Evolutionary conservation across 2,113 vertebrate species (phyloP).

Genomic region (Talpa occidentalis): DNA sequence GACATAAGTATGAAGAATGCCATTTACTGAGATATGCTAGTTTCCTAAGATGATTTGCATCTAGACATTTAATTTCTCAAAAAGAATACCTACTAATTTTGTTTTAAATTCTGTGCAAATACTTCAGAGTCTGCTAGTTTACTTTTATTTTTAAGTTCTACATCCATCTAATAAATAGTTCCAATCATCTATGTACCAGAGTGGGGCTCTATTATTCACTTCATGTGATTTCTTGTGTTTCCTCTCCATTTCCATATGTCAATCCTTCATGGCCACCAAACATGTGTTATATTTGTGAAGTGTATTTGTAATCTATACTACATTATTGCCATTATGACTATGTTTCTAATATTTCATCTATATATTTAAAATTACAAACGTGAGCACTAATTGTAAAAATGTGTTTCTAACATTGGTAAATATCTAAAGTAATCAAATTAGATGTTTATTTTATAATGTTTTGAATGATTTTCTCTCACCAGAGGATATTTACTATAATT

Average conservation of each 20-base stretch:
- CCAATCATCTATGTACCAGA: background rate
- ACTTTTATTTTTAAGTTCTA: background rate
- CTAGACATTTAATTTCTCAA: background rate
- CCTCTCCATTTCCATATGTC: background rate
- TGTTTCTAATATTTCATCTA: background rate
- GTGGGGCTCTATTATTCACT: background rate
- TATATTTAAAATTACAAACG: background rate
- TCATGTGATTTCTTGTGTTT: background rate
- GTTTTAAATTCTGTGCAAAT: background rate
- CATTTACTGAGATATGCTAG: background rate
- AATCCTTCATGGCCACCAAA: background rate
- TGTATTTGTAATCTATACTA: background rate
- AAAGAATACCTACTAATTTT: background rate
- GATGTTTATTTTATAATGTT: conserved; percentile 7
- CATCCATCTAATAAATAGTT: background rate
- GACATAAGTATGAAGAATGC: background rate
- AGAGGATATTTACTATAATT: background rate
- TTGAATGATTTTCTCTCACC: background rate
- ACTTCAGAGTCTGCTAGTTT: background rate
- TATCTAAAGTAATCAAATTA: background rate
- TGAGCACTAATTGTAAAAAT: background rate
- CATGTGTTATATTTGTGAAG: background rate
- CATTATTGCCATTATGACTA: background rate
- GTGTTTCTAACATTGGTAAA: background rate
- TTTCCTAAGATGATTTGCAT: background rate